A percentile compares a stretch with the other conserved stretches of the same genome.
These are phyloP conservation scores for Microlaimidae sp. DNA, from an alignment of 2,888 invertebrate species.

Conservation along the genomic window DNA sequence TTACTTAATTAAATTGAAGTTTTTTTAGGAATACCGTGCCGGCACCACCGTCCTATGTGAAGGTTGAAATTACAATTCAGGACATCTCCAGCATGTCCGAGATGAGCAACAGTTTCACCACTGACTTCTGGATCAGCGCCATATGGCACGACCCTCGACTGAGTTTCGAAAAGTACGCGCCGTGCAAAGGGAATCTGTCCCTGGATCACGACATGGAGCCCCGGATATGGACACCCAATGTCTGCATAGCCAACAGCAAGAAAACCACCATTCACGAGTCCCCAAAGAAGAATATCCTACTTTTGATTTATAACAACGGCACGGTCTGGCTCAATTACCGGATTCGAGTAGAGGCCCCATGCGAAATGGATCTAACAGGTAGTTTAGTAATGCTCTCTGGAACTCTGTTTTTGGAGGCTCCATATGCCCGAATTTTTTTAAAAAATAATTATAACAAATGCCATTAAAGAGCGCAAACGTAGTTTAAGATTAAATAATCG, in stretches of 20 bases:
- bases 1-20: no score
- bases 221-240: constrained; percentile 11
- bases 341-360: constrained; percentile 7
- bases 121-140: constrained; percentile 7
- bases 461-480: no score
- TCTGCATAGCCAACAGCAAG: constrained; percentile 11
- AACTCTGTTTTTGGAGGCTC: no score
- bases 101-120: background rate
- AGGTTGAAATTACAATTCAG: constrained; percentile 10
- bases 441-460: no score
- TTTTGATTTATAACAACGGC: constrained; percentile 10
- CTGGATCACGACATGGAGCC: constrained; percentile 7
- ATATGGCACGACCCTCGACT: constrained; percentile 12
- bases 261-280: constrained; percentile 10
- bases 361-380: no score
- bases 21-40: no score
- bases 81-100: background rate
- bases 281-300: constrained; percentile 8
- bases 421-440: no score
- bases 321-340: constrained; percentile 14
- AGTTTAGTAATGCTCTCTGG: no score
- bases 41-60: no score
- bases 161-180: constrained; percentile 4
- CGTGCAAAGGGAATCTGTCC: constrained; percentile 3
- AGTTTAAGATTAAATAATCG: no score